Percentiles rank a stretch among this genome's conserved stretches.
These are phyloP conservation scores for Sarcophaga rosellei DNA, from an alignment of 2,888 invertebrate species.

Conservation along the genomic window DNA sequence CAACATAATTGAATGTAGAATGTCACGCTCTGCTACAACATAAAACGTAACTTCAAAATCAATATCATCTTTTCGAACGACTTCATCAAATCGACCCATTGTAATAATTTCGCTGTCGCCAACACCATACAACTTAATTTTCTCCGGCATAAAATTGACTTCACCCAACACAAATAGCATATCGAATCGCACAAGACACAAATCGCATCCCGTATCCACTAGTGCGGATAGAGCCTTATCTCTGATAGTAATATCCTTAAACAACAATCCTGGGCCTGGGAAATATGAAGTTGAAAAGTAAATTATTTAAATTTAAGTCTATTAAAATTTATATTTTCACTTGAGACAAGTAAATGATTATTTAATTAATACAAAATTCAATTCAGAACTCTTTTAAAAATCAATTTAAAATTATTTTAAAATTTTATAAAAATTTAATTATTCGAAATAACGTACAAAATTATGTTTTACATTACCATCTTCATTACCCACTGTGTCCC, in stretches of 20 bases:
- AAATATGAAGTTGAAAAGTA: too few relatives aligned
- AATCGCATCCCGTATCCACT: not conserved
- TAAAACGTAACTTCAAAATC: not conserved
- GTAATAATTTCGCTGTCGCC: too few relatives aligned
- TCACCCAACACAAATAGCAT: not conserved
- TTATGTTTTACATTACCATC: not conserved
- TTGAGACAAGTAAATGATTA: too few relatives aligned
- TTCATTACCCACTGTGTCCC: not conserved
- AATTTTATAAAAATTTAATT: too few relatives aligned
- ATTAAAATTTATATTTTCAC: too few relatives aligned
- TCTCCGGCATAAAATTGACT: slow-evolving; percentile 8
- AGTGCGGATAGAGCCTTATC: not conserved
- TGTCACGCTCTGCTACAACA: slow-evolving; percentile 2
- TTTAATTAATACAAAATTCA: too few relatives aligned
- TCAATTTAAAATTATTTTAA: too few relatives aligned
- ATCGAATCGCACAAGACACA: slow-evolving; percentile 9
- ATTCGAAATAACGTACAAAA: too few relatives aligned
- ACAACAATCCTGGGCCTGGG: not conserved
- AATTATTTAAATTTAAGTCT: too few relatives aligned
- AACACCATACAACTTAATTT: not conserved
- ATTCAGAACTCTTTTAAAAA: too few relatives aligned
- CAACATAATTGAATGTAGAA: slow-evolving; percentile 5
- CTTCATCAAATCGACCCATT: too few relatives aligned
- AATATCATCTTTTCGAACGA: too few relatives aligned
- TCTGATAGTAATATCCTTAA: slow-evolving; percentile 2